A percentile compares a stretch with the other conserved stretches of the same genome.
Conservation (phyloP, 2,113 vertebrate genomes). For the Chaetura pelagica region DNA sequence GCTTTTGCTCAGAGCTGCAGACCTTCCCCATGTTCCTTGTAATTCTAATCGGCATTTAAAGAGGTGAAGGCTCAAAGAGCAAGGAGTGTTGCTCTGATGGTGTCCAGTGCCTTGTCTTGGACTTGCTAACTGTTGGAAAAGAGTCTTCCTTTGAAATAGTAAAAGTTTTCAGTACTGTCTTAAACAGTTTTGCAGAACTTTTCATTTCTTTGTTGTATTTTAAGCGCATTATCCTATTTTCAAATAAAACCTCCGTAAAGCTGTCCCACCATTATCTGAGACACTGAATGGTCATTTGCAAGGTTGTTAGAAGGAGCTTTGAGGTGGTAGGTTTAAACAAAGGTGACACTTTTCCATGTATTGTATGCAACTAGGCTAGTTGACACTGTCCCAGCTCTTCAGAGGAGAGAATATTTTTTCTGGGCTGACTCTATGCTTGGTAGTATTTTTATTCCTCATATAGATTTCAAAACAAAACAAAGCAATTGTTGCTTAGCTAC, state of each 20-base stretch:
- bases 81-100: neutral
- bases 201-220: neutral
- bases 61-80: neutral
- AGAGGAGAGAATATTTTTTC: conserved; percentile 16
- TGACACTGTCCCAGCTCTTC: neutral
- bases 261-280: neutral
- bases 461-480: conserved; percentile 69
- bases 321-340: neutral
- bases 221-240: neutral
- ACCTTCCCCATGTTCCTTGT: neutral
- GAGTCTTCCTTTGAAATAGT: neutral
- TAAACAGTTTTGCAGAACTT: neutral
- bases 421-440: neutral
- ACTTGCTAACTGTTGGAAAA: neutral
- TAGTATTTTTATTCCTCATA: conserved; percentile 63
- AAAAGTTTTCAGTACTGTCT: neutral
- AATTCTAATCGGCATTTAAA: neutral
- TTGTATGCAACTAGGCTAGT: neutral
- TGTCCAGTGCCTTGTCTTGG: neutral
- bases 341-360: neutral
- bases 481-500: conserved; percentile 64
- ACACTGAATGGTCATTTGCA: neutral
- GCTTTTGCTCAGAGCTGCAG: neutral
- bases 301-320: neutral
- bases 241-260: neutral